Base-by-base conservation (phyloP, 92 coral and sea anemone species). In the Blastomussa wellsi region DNA sequence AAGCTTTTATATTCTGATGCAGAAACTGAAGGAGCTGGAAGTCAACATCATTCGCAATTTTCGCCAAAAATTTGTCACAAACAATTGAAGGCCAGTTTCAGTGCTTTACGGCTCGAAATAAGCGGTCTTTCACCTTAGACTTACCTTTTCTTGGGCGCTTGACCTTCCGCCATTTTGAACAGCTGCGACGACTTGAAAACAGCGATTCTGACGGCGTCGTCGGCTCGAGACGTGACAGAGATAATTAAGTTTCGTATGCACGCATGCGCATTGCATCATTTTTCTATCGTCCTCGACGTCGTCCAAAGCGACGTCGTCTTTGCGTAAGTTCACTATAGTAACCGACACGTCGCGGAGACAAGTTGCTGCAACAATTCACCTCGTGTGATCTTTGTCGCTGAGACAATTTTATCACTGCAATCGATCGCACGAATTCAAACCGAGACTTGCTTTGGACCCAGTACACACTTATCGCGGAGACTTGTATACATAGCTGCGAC, bases 21-120 rank as follows among this genome's bases (percentile, higher is more conserved):
- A 84, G 81, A 75, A 84, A 84, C 87, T 84, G 87, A 84, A 84
- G 81, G 87, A 84, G 81, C 87, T 75, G 75, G 73, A 84, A 84
- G 87, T 84, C 79, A 84, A 84, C 81, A 84, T 75, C 47, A 76
- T 28, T 55, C 42, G 87, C 87, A 74, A 74, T 74, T 84, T 84
- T 84, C 87, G 60, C 81, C 32, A 60, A 73, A 75, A 74, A 75
- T 75, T 60, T 75, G 78, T 84, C 79, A 84, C 59, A 48, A 84
- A 84, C 81, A 84, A 84, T 84, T 79, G 75, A 84, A 84, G 88
- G 65, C 66, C 80, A 76, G 66, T 74, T 76, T 84, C 76, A 62
- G 71, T 75, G 66, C n/a, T 75, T 62, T 11, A 73, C 57, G 60
- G 87, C 87, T 55, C 70, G 44, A 73, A 73, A 73, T 81, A 47